These are phyloP conservation scores for Montipora foliosa DNA, from an alignment of 64 coral and sea anemone species.

Conservation along the genomic window DNA sequence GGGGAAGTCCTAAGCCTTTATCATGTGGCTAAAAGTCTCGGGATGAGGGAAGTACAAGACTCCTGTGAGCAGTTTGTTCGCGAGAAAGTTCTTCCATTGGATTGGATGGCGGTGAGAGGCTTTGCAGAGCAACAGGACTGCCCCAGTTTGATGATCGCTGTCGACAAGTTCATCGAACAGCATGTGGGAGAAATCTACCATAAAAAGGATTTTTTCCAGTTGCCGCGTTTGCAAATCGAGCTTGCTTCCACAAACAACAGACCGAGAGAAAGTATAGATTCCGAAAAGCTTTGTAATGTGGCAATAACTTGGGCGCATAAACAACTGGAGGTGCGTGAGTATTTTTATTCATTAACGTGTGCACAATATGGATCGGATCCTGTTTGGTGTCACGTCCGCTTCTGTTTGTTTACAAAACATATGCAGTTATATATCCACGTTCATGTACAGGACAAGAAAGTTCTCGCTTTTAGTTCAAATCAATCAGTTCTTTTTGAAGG, in stretches of 20 bases:
- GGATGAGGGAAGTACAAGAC: slow-evolving; percentile 67
- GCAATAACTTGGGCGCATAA: slow-evolving; percentile 78
- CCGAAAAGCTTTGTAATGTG: slow-evolving; percentile 72
- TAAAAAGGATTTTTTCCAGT: slow-evolving; percentile 82
- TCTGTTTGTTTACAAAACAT: neutral
- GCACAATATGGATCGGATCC: neutral
- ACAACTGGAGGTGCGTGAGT: slow-evolving; percentile 82
- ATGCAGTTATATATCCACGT: neutral
- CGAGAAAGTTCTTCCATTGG: slow-evolving; percentile 64
- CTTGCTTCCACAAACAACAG: slow-evolving; percentile 60
- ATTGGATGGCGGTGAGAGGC: slow-evolving; percentile 73
- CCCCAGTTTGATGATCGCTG: slow-evolving; percentile 48
- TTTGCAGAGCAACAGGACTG: slow-evolving; percentile 67
- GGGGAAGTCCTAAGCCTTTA: slow-evolving; percentile 53
- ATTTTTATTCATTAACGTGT: neutral
- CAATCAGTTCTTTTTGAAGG: no score
- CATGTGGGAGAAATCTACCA: slow-evolving; percentile 76
- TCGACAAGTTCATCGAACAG: slow-evolving; percentile 76
- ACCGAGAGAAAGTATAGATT: slow-evolving; percentile 58
- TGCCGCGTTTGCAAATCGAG: slow-evolving; percentile 83
- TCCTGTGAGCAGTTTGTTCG: slow-evolving; percentile 60
- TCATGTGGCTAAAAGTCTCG: slow-evolving; percentile 74
- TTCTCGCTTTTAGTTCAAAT: neutral
- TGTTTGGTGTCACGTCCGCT: neutral
- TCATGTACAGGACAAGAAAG: neutral